These are phyloP conservation scores for Cheirogaleus medius DNA, from an alignment of 2,113 vertebrate genomes.

Conservation along the genomic window DNA sequence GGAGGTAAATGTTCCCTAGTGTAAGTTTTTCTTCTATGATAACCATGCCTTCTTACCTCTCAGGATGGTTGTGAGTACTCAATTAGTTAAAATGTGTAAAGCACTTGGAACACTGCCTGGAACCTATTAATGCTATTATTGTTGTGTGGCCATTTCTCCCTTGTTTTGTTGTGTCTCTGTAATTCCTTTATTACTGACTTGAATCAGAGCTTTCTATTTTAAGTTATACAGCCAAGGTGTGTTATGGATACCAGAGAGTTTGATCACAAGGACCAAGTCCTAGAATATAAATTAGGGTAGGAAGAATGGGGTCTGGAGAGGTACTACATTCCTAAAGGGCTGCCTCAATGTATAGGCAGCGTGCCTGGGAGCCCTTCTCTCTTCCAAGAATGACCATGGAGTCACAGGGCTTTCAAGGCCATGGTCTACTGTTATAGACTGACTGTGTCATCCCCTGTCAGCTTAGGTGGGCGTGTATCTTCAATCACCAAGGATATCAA, in stretches of 20 bases:
- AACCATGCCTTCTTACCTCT: not conserved
- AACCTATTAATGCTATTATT: not conserved
- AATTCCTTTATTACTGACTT: not conserved
- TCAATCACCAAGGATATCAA: not conserved
- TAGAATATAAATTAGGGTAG: not conserved
- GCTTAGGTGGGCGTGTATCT: not conserved
- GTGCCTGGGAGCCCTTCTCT: not conserved
- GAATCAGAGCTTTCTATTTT: not conserved
- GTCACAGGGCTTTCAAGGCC: not conserved
- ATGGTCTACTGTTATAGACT: not conserved
- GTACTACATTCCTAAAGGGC: no score
- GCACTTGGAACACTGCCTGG: not conserved
- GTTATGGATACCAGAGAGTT: not conserved
- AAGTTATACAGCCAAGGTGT: not conserved
- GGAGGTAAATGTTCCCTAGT: not conserved
- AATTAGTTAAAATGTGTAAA: not conserved
- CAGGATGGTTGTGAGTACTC: not conserved
- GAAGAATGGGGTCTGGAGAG: not conserved
- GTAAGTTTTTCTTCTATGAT: not conserved
- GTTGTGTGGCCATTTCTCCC: not conserved
- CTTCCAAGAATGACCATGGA: not conserved
- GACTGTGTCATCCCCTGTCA: not conserved
- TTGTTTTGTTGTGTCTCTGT: not conserved
- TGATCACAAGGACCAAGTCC: not conserved
- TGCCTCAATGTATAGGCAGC: not conserved